Evolutionary conservation across 1,140 invertebrate genomes (phyloP), one percentile per base, ranked within the genome.

Genomic region (Cydia amplana): DNA sequence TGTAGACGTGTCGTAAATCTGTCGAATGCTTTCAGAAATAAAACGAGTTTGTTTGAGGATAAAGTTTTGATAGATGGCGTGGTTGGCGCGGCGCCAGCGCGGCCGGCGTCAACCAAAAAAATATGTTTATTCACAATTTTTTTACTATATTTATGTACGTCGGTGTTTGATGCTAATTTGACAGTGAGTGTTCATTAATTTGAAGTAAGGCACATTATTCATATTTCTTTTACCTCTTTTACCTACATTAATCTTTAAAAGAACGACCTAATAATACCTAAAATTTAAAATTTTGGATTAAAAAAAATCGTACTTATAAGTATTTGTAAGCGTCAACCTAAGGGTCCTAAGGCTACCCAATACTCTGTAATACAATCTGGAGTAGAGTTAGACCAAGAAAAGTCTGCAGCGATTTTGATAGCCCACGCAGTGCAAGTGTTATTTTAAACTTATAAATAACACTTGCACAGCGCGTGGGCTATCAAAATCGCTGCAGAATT

Each of bases 21-120:
- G 65, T 70, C 65, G 36, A 70, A 40, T 70, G 65, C 16, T 70
- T 70, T 70, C 65, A 70, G 65, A 70, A 70, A 70, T 70, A 70
- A 70, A 70, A 40, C 65, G 32, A 70, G 65, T 70, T 70, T 70
- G 28, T 70, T 32, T 70, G 65, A 36, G 32, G 5, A 70, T 70
- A 70, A 70, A 70, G 65, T 70, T 70, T 70, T 70, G 65, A 70
- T 70, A 70, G 65, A 70, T 36, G 65, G 65, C 32, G 65, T 28
- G 3, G 25, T 3, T 70, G 65, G 65, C 65, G 36, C 16, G 14
- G 5, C 16, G 65, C 65, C 65, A 70, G 36, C 32, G 36, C 32
- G 10, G 28, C n/a, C 28, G 4, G 65, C 32, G 12, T 10, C 28
- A 4, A 12, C 28, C 10, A 70, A 43, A 70, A 32, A 40, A 70